Conservation (phyloP, 2,113 vertebrate genomes). For the Accipiter virgatus region DNA sequence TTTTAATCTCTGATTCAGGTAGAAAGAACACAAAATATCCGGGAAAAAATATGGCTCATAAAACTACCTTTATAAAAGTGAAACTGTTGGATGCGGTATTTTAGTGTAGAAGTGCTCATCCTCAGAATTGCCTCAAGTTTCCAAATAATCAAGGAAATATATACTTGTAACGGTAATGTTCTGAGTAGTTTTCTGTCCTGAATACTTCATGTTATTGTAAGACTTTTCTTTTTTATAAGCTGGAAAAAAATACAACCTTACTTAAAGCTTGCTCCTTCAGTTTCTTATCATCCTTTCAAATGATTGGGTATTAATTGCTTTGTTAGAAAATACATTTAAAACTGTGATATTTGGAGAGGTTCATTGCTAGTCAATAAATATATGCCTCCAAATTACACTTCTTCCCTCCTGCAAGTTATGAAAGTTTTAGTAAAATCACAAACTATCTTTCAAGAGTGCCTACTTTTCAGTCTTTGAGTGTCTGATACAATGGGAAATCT, state of each 20-base stretch:
- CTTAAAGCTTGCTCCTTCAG: neutral
- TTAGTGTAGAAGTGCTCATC: neutral
- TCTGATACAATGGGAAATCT: neutral
- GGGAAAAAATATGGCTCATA: fast-evolving
- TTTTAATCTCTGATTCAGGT: neutral
- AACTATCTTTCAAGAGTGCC: neutral
- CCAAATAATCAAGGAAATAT: neutral
- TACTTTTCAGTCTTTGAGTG: neutral
- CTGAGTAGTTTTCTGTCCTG: neutral
- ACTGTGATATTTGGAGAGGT: neutral
- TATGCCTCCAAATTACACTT: neutral
- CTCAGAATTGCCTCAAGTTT: neutral
- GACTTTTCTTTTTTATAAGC: neutral
- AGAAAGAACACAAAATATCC: neutral
- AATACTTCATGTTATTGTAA: neutral
- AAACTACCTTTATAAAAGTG: neutral
- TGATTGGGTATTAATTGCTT: neutral
- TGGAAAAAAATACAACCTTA: neutral
- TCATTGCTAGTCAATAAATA: neutral
- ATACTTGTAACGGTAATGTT: neutral
- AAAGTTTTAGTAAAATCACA: neutral
- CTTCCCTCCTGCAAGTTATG: neutral
- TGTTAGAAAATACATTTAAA: neutral
- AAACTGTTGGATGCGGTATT: neutral
- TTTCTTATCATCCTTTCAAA: neutral